Conservation (phyloP, 2,113 vertebrate species). For the Aphyosemion australe region DNA sequence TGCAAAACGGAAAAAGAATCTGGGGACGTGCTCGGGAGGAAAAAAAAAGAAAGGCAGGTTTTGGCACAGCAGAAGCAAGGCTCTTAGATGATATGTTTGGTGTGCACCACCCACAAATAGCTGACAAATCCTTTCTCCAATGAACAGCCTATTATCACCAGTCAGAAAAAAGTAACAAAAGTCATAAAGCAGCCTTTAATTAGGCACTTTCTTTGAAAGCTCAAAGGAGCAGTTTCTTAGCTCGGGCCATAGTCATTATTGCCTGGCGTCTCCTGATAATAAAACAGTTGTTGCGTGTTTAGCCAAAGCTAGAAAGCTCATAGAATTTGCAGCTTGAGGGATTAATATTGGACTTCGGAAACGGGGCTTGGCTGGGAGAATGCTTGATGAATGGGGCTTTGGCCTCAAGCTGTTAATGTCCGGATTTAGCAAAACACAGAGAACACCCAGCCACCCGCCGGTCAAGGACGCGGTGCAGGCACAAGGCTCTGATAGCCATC, state of each 20-base stretch:
- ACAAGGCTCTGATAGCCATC: background rate
- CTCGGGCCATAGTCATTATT: slow-evolving; percentile 65
- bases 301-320: slow-evolving; percentile 41
- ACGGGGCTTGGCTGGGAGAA: slow-evolving; percentile 11
- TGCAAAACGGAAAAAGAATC: slow-evolving; percentile 37
- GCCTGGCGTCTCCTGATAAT: slow-evolving; percentile 71
- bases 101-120: slow-evolving; percentile 62
- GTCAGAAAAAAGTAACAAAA: slow-evolving; percentile 73
- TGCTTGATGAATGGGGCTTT: slow-evolving; percentile 31
- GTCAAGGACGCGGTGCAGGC: background rate
- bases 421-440: slow-evolving; percentile 26
- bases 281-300: slow-evolving; percentile 62
- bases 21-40: background rate
- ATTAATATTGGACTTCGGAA: slow-evolving; percentile 55
- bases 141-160: slow-evolving; percentile 75
- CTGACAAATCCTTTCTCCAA: slow-evolving; percentile 51
- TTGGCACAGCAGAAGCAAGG: slow-evolving; percentile 39
- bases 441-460: background rate
- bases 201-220: slow-evolving; percentile 62
- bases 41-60: slow-evolving; percentile 30
- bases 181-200: slow-evolving; percentile 79
- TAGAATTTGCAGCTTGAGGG: slow-evolving; percentile 46
- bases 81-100: slow-evolving; percentile 52
- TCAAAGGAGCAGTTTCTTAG: slow-evolving; percentile 59
- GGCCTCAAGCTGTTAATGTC: slow-evolving; percentile 22